phyloP scores from a whole-genome alignment of 2,888 invertebrate species.

The Sminthurinus aureus region DNA sequence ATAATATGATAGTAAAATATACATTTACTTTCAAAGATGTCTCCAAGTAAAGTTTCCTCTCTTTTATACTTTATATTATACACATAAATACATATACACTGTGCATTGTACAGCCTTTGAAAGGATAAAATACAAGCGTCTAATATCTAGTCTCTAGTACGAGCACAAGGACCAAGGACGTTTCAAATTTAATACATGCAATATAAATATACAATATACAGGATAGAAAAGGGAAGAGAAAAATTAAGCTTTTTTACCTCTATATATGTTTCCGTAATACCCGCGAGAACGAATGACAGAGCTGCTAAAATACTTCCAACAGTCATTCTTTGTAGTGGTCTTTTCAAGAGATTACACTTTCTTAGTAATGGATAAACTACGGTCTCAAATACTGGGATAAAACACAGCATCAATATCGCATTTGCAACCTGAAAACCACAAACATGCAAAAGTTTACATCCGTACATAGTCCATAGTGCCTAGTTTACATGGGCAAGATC shows the following conservation, averaged over 20 bases:
- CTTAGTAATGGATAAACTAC: constrained; percentile 68
- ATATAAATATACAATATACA: not conserved
- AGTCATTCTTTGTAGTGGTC: constrained; percentile 86
- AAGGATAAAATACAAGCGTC: not conserved
- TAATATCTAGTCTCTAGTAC: no score
- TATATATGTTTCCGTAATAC: constrained; percentile 78
- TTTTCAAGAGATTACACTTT: constrained; percentile 73
- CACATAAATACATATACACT: not conserved
- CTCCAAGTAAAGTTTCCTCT: constrained; percentile 64
- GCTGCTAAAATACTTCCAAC: constrained; percentile 88
- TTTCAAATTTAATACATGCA: not conserved
- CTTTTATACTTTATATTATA: not conserved
- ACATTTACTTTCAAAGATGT: constrained; percentile 72
- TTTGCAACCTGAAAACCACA: constrained; percentile 49
- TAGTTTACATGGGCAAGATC: no score
- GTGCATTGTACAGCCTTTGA: not conserved
- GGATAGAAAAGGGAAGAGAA: not conserved
- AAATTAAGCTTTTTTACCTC: constrained; percentile 65
- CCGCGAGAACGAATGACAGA: constrained; percentile 85
- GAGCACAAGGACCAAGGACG: no score
- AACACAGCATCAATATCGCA: constrained; percentile 63
- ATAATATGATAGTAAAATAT: not conserved
- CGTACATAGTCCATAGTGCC: no score
- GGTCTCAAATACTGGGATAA: constrained; percentile 65
- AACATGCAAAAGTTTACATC: no score